Conservation (phyloP, 1,140 invertebrate species). For the Thereuonema tuberculata region DNA sequence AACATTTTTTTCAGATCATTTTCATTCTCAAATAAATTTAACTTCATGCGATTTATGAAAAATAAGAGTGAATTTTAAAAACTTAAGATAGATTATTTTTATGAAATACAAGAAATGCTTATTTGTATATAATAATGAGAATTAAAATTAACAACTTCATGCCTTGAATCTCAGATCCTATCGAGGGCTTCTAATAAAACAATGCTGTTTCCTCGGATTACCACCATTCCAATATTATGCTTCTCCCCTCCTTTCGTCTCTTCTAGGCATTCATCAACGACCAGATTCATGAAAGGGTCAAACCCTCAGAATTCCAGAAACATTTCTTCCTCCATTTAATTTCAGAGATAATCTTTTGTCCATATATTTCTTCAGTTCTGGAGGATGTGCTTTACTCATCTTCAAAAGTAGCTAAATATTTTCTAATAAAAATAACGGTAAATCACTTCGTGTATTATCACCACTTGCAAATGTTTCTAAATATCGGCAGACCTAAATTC, state of each 20-base stretch:
- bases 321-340: constrained; percentile 79
- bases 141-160: neutral
- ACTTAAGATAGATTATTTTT: no score
- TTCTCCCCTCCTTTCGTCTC: constrained; percentile 76
- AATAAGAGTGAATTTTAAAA: no score
- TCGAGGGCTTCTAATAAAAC: constrained; percentile 84
- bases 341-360: constrained; percentile 48
- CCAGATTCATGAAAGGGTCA: constrained; percentile 99
- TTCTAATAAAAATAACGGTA: no score
- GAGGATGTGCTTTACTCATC: constrained; percentile 46
- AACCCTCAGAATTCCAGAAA: constrained; percentile 90
- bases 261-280: constrained; percentile 83
- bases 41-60: no score
- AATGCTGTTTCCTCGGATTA: constrained; percentile 87
- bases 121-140: neutral
- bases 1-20: neutral
- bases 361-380: constrained; percentile 45
- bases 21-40: neutral
- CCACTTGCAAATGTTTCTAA: no score
- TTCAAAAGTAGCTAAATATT: constrained; percentile 14
- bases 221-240: constrained; percentile 89
- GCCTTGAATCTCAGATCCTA: constrained; percentile 41
- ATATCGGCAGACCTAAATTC: no score
- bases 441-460: no score
- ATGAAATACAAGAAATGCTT: no score